These are phyloP conservation scores for Malacosoma neustria DNA, from an alignment of 2,888 invertebrate species.

Conservation along the genomic window DNA sequence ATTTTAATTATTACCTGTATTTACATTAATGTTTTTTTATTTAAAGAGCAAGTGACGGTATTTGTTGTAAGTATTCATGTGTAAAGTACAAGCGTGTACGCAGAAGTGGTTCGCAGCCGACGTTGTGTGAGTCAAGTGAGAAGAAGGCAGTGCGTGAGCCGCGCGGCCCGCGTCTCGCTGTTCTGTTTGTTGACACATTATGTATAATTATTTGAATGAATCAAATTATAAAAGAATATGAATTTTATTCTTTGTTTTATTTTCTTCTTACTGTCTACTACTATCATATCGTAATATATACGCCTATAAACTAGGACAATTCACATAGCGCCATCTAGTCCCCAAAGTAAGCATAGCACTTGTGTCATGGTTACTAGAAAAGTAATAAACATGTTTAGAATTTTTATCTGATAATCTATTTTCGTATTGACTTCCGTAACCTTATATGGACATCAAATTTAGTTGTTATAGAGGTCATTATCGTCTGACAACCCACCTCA, in stretches of 20 bases:
- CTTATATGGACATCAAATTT: too few species aligned
- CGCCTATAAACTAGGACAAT: too few species aligned
- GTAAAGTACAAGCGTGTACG: constrained; percentile 65
- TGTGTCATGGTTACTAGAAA: too few species aligned
- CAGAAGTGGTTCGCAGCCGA: constrained; percentile 61
- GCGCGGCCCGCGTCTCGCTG: constrained; percentile 62
- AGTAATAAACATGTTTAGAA: too few species aligned
- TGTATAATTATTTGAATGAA: constrained; percentile 75
- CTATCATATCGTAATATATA: too few species aligned
- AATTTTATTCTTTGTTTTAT: constrained; percentile 49
- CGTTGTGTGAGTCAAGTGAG: constrained; percentile 20
- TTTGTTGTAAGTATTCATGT: constrained; percentile 20
- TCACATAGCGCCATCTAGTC: too few species aligned
- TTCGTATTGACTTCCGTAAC: too few species aligned
- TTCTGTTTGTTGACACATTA: constrained; percentile 72
- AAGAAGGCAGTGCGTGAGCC: constrained; percentile 20
- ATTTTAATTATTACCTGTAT: too few species aligned
- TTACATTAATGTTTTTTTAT: background rate
- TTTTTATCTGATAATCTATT: too few species aligned
- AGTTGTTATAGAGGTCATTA: too few species aligned
- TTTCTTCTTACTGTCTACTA: background rate
- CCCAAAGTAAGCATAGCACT: too few species aligned
- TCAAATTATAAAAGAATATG: constrained; percentile 74
- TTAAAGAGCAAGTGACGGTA: constrained; percentile 23
- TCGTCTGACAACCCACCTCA: too few species aligned